A percentile compares a stretch with the other conserved stretches of the same genome.
Conservation (phyloP, 2,797 vertebrate genomes). For the Anguilla marmorata region DNA sequence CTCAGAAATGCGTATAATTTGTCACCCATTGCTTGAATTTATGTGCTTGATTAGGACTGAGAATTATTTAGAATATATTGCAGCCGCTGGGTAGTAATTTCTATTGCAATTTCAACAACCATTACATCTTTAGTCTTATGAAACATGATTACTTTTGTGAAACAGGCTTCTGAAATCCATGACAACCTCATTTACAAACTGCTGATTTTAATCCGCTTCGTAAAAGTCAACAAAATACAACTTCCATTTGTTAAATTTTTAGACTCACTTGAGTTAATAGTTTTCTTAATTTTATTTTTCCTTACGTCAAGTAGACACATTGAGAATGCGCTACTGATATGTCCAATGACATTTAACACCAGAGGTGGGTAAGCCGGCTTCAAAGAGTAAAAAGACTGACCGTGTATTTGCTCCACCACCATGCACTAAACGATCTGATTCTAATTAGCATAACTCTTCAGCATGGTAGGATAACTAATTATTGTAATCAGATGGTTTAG, state of each 20-base stretch:
- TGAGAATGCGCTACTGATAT: background rate
- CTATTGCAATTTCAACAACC: background rate
- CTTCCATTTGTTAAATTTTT: background rate
- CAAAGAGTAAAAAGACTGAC: too few relatives aligned
- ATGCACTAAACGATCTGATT: too few relatives aligned
- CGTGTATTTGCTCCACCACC: too few relatives aligned
- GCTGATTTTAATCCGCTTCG: background rate
- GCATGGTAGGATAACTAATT: too few relatives aligned
- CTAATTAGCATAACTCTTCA: too few relatives aligned
- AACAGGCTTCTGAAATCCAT: background rate
- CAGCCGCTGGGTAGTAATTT: background rate
- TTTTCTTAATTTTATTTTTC: background rate
- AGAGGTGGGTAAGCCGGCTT: too few relatives aligned
- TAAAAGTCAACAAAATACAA: background rate
- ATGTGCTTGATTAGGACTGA: background rate
- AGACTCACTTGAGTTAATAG: background rate
- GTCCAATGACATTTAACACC: too few relatives aligned
- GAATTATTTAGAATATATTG: background rate
- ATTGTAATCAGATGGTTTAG: too few relatives aligned
- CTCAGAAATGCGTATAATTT: constrained; percentile 3
- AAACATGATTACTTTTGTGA: background rate
- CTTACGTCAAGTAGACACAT: background rate
- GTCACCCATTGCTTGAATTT: background rate
- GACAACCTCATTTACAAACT: background rate
- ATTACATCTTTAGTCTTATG: background rate